These are phyloP conservation scores for Haplochromis vanheusdeni DNA, from an alignment of 2,113 vertebrate genomes.

Conservation along the genomic window DNA sequence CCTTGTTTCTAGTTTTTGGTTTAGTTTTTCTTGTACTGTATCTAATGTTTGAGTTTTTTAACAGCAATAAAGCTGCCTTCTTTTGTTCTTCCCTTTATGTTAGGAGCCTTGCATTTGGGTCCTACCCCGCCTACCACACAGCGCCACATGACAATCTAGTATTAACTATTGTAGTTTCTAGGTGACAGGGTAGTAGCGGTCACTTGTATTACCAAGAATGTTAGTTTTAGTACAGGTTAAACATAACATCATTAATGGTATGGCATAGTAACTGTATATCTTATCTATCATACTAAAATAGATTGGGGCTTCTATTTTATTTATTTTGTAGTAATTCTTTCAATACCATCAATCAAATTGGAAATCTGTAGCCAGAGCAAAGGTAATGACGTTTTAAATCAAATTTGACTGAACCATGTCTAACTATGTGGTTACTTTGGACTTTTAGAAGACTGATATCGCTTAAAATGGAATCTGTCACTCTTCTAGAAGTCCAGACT, in stretches of 20 bases:
- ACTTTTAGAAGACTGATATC: not conserved
- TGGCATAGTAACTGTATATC: not conserved
- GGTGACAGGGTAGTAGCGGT: not conserved
- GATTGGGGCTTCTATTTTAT: not conserved
- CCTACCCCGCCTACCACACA: not conserved
- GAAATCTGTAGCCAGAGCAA: not conserved
- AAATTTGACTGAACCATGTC: not conserved
- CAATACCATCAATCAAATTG: not conserved
- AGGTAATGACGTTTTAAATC: not conserved
- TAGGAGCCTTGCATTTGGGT: not conserved
- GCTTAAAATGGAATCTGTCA: not conserved
- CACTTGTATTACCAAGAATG: not conserved
- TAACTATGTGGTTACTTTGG: not conserved
- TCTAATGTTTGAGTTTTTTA: not conserved
- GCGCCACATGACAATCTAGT: not conserved
- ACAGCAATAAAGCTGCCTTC: not conserved
- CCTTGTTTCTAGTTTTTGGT: not conserved
- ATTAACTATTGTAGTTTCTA: not conserved
- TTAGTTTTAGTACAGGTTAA: not conserved
- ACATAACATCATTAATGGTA: not conserved
- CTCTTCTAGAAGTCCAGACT: not conserved
- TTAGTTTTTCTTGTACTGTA: not conserved
- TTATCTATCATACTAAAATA: not conserved
- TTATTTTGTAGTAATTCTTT: not conserved
- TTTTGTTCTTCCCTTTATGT: not conserved